Evolutionary conservation across 2,888 invertebrate species (phyloP).

Genomic region (Odontothrips loti): DNA sequence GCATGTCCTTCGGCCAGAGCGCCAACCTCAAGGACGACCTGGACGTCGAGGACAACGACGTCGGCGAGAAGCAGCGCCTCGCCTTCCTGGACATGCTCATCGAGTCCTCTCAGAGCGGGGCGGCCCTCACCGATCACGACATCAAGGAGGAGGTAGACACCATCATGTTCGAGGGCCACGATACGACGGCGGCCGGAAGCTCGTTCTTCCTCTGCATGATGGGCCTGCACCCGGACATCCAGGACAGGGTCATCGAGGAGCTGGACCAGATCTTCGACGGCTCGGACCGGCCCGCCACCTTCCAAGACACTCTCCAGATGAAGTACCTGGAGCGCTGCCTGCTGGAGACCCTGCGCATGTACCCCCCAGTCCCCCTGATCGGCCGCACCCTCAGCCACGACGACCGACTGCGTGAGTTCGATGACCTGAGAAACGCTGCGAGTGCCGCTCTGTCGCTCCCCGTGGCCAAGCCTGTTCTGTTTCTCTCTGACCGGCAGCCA

Average conservation of each 20-base stretch:
- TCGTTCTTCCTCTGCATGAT: conserved; percentile 76
- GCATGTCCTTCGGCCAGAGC: conserved; percentile 62
- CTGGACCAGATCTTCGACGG: conserved; percentile 71
- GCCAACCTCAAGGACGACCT: conserved; percentile 72
- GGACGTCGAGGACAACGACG: conserved; percentile 76
- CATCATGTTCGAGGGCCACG: conserved; percentile 74
- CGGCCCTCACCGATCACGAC: conserved; percentile 68
- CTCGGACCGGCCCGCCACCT: conserved; percentile 69
- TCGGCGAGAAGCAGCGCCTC: conserved; percentile 75
- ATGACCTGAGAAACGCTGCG: too few species aligned
- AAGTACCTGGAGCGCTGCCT: conserved; percentile 77
- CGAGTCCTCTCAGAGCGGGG: conserved; percentile 74
- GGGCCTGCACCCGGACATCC: conserved; percentile 66
- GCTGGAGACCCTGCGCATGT: conserved; percentile 74
- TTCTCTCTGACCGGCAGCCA: conserved; percentile 48
- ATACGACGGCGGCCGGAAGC: conserved; percentile 76
- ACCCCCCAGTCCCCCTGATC: conserved; percentile 74
- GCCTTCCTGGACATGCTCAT: conserved; percentile 87
- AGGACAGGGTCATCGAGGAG: conserved; percentile 67
- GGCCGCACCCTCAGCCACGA: conserved; percentile 69
- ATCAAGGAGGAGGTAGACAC: conserved; percentile 84
- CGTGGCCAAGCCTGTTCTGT: neutral
- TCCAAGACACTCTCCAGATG: conserved; percentile 80
- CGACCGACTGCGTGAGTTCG: conserved; percentile 60
- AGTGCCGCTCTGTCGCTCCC: neutral